Evolutionary conservation across 2,888 invertebrate genomes (phyloP).

Genomic region (Agrochola circellaris): DNA sequence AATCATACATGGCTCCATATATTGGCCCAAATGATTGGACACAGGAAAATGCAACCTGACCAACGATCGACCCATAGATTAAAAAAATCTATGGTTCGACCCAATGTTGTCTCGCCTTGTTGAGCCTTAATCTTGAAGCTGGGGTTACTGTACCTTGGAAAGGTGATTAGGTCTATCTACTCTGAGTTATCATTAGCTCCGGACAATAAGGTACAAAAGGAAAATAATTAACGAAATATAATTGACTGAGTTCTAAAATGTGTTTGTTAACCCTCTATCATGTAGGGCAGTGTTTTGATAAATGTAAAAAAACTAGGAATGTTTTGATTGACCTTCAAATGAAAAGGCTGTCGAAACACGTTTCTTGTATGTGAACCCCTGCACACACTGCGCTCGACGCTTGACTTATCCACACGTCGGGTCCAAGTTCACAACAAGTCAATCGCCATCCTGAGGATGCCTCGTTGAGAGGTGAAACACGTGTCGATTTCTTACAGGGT

Average conservation of each 20-base stretch:
- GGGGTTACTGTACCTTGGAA: neutral
- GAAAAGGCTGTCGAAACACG: neutral
- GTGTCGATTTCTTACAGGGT: no score
- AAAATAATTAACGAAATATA: neutral
- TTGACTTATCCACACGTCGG: no score
- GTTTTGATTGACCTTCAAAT: neutral
- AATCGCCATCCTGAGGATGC: no score
- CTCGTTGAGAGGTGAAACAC: no score
- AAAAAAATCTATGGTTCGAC: neutral
- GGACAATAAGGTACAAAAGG: neutral
- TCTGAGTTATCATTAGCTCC: neutral
- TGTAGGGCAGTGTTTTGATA: neutral
- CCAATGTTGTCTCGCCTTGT: neutral
- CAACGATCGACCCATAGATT: neutral
- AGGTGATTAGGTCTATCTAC: neutral
- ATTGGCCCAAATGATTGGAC: neutral
- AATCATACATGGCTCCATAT: neutral
- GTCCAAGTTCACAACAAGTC: no score
- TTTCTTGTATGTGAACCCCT: no score
- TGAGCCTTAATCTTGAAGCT: neutral
- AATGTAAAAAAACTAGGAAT: neutral
- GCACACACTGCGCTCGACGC: no score
- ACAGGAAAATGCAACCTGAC: neutral
- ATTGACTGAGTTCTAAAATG: neutral
- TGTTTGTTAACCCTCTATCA: no score